phyloP scores from a whole-genome alignment of 2,888 invertebrate species.

The Yponomeuta cagnagella region DNA sequence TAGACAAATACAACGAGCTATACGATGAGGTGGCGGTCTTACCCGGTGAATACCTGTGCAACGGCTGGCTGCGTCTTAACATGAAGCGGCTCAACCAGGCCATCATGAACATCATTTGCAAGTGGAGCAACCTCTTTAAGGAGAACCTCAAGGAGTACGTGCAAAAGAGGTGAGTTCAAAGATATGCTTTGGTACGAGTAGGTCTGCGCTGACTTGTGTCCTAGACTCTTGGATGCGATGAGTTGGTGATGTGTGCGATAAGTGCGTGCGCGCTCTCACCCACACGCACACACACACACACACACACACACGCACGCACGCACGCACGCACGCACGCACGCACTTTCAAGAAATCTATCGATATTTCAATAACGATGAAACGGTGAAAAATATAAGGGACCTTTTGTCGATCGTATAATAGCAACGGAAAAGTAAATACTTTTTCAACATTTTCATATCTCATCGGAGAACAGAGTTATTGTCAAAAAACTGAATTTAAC shows the following conservation, averaged over 20 bases:
- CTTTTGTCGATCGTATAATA: too few relatives aligned
- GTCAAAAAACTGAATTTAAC: too few relatives aligned
- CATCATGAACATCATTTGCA: slow-evolving; percentile 87
- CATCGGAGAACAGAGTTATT: too few relatives aligned
- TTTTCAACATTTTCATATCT: too few relatives aligned
- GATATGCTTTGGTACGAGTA: neutral
- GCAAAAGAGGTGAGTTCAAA: slow-evolving; percentile 75
- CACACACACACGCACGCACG: neutral
- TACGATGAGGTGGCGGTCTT: slow-evolving; percentile 84
- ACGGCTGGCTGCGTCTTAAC: slow-evolving; percentile 88
- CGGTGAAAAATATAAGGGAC: too few relatives aligned
- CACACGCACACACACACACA: neutral
- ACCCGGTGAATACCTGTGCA: slow-evolving; percentile 80
- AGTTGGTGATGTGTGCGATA: too few relatives aligned
- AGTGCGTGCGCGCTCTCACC: neutral
- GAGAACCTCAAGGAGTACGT: slow-evolving; percentile 89
- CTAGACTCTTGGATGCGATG: too few relatives aligned
- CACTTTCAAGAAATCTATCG: too few relatives aligned
- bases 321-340: too few relatives aligned
- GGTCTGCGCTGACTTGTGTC: too few relatives aligned
- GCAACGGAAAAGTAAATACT: too few relatives aligned
- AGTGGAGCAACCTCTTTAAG: slow-evolving; percentile 93
- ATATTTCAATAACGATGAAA: too few relatives aligned
- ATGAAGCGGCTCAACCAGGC: slow-evolving; percentile 86
- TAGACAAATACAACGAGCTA: slow-evolving; percentile 87